phyloP scores from a whole-genome alignment of 2,113 vertebrate species.

The Psittacara wagleri region DNA sequence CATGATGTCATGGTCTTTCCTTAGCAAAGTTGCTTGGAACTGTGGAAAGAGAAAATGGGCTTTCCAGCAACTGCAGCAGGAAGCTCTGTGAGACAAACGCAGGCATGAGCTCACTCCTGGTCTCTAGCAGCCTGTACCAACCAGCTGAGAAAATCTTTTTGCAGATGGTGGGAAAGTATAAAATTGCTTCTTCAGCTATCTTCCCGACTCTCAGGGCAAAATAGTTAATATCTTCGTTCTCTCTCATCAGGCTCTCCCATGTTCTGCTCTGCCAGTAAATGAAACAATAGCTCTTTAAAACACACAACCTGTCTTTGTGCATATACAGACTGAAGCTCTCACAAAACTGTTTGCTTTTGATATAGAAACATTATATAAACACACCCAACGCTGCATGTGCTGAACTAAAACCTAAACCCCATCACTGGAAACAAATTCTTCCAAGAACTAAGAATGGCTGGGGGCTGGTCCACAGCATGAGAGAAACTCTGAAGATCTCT shows the following conservation, averaged over 20 bases:
- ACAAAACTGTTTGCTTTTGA: neutral
- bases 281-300: neutral
- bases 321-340: neutral
- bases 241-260: accelerated
- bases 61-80: neutral
- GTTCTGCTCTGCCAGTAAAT: neutral
- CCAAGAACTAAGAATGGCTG: neutral
- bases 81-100: neutral
- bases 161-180: constrained; percentile 19
- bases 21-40: neutral
- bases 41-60: neutral
- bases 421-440: neutral
- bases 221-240: neutral
- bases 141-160: constrained; percentile 15
- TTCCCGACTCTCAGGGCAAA: neutral
- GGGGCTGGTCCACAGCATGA: neutral
- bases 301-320: neutral
- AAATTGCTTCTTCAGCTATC: neutral
- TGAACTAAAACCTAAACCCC: neutral
- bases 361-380: neutral
- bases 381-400: neutral
- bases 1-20: neutral
- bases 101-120: neutral
- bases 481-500: neutral
- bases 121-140: neutral